A percentile compares a stretch with the other conserved stretches of the same genome.
These are phyloP conservation scores for Astreopora myriophthalma DNA, from an alignment of 64 coral and sea anemone species.

Conservation along the genomic window DNA sequence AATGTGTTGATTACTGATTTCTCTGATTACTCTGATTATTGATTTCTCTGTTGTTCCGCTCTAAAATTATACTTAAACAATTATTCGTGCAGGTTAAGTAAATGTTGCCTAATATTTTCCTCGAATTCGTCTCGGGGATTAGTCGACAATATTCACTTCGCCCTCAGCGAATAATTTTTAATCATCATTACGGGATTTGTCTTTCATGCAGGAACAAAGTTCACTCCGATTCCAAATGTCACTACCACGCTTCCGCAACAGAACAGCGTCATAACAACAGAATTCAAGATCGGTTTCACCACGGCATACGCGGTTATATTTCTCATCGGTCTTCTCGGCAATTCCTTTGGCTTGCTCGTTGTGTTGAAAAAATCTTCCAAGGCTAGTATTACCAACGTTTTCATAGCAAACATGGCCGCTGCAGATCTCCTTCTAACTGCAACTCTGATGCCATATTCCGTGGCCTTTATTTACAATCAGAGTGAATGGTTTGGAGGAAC, in stretches of 20 bases:
- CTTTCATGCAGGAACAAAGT: background rate
- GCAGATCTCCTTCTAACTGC: slow-evolving; percentile 60
- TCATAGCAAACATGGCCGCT: slow-evolving; percentile 29
- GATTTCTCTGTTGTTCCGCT: no score
- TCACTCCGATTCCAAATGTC: background rate
- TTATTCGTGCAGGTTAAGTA: no score
- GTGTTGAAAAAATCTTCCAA: slow-evolving; percentile 8
- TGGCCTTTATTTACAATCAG: background rate
- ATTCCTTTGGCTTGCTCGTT: slow-evolving; percentile 1
- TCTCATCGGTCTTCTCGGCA: background rate
- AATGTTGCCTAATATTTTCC: no score
- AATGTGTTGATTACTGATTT: no score
- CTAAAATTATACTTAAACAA: no score
- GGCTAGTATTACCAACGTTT: background rate
- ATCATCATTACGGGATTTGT: no score
- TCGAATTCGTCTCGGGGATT: no score
- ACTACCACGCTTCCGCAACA: background rate
- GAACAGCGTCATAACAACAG: slow-evolving; percentile 2
- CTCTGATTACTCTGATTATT: no score
- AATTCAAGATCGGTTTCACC: no score
- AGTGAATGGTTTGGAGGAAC: slow-evolving; percentile 8
- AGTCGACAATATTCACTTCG: no score
- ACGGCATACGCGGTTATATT: background rate
- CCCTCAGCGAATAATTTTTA: no score
- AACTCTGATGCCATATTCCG: slow-evolving; percentile 52